Evolutionary conservation across 1,140 invertebrate genomes (phyloP), one percentile per base, ranked within the genome.

Genomic region (Limonius californicus): DNA sequence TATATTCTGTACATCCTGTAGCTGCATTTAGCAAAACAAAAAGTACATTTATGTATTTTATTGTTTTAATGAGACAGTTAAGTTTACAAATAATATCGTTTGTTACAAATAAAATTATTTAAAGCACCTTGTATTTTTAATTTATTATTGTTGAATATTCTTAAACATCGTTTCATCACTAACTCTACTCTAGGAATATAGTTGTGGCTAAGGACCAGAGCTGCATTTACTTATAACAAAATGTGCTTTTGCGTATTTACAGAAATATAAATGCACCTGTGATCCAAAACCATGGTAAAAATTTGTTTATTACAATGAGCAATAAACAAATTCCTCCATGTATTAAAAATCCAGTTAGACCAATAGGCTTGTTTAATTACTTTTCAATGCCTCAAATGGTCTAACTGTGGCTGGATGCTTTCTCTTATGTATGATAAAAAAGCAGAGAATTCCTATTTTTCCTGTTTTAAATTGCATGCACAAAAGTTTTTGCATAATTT

Each of bases 141-240:
- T 27, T 27, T 27, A 27, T 27, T 27, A 27, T 27, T 27, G 23
- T 27, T 27, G 23, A 27, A 27, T 27, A 27, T 27, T 27, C 23
- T 27, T 27, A 27, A 27, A 27, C 9, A 27, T 27, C 9, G 23
- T 27, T n/a, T 27, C 23, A 27, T 9, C 3, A 3, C 23, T 27
- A 27, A 27, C n/a, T 39, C 2, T 2, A 2, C 7, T 39, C 8
- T 39, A 39, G n/a, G 35, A 39, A 39, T 39, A 14, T 39, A n/a
- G 11, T 43, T 21, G 16, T 27, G 72, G 57, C 71, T 45, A 64
- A 68, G 70, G 72, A 72, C 72, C 72, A 73, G 72, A 71, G 58
- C 54, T 58, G 63, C 72, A 72, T 73, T 72, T 39, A 39, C 2
- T 39, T 39, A 39, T 39, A 39, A 39, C 35, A 50, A 50, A 50